Base-by-base conservation (phyloP, 2,797 vertebrate genomes). In the Schizopygopsis malacanthus region DNA sequence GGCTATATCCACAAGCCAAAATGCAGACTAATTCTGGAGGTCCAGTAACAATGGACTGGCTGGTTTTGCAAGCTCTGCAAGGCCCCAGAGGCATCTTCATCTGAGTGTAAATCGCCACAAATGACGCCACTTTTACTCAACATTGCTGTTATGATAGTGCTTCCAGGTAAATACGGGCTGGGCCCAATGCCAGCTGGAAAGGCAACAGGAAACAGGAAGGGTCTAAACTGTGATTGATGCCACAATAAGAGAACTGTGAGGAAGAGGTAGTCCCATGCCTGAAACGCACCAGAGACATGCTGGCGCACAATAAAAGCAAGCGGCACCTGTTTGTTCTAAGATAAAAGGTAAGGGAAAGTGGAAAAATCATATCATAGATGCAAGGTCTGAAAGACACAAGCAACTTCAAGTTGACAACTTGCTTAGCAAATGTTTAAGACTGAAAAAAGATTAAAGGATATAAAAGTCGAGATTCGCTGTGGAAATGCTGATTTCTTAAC, bases 181-280 rank as follows among this genome's bases (percentile, higher is more conserved):
- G 81, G 84, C 54, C 25, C 1, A 61, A 63, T 47, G 87, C 88
- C 89, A 87, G 47, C 18, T 33, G 45, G 20, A 43, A 22, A 54
- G 41, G 75, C 4, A 89, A 89, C 87, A 89, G 88, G 88, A 89
- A 87, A 80, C 78, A 79, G 81, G 82, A 86, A 86, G 85, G 50
- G 81, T 54, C 72, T 41, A 43, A 52, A 78, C 80, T 28, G 15
- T 89, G 85, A 85, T 56, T 78, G 81, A 81, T 85, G 45, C 41
- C 71, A 81, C 47, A 87, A 75, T 70, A 82, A 18, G 81, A 86
- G 52, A 25, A 52, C 61, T 50, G 81, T 45, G 65, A 85, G 82
- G 82, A 89, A 85, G 54, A 37, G 33, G 45, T 61, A 43, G 63
- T 75, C 54, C 41, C 72, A 47, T 70, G 80, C 28, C 73, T 85